Conservation (phyloP, 1,140 invertebrate species). For the Tetraneura akinire region DNA sequence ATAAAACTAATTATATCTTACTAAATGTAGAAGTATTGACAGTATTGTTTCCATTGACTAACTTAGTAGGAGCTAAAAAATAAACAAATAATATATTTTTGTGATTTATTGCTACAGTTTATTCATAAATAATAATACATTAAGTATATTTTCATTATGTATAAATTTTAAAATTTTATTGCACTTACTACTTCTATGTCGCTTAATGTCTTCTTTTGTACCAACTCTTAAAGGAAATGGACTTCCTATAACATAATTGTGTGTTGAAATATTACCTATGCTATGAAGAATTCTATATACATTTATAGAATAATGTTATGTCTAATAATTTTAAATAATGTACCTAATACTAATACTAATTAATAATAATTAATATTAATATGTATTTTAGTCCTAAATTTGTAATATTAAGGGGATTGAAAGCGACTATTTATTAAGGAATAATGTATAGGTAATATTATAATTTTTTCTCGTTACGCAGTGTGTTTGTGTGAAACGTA, state of each 20-base stretch:
- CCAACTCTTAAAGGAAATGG: slow-evolving; percentile 80
- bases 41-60: slow-evolving; percentile 39
- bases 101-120: background rate
- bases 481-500: no score
- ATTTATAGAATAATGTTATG: no score
- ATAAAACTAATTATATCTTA: background rate
- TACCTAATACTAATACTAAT: no score
- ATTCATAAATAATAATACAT: background rate
- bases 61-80: slow-evolving; percentile 38
- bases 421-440: no score
- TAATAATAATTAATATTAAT: no score
- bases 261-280: no score
- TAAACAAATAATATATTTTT: background rate
- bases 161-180: background rate
- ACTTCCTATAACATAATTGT: slow-evolving; percentile 55
- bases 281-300: no score
- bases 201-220: slow-evolving; percentile 62
- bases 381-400: no score
- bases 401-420: no score
- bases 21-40: slow-evolving; percentile 32
- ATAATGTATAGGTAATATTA: no score
- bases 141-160: background rate
- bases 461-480: no score
- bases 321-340: no score
- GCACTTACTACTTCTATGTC: slow-evolving; percentile 53